Base-by-base conservation (phyloP, 2,113 vertebrate species). In the Rhizomys pruinosus region DNA sequence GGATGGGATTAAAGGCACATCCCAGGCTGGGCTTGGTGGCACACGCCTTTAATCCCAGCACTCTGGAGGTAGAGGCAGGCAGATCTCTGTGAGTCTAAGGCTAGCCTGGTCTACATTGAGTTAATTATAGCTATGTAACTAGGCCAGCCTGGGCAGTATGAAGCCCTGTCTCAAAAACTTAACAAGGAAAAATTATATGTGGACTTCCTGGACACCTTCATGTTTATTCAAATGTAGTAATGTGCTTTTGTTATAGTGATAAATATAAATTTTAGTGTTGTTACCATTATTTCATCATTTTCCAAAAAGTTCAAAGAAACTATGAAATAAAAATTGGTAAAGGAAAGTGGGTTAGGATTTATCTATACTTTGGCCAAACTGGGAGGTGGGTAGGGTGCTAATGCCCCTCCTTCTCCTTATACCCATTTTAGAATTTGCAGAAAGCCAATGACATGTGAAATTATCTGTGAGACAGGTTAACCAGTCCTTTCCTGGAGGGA, bases 201-300 rank as follows among this genome's bases (percentile, higher is more conserved):
- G 20, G 23, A 44, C 52, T 55, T 92, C 81, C 74, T 55, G 25
- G 34, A 93, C 92, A 90, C 9, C 81, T 82, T 13, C 17, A 12
- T 88, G 76, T 94, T 91, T 89, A 68, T 85, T 89, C 72, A 78
- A 32, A 72, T 57, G 86, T 34, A 63, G 7, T 74, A 57, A 73
- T 73, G 3, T 66, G 63, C 11, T 89, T 90, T 80, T 32, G 22
- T 74, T 74, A 63, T 57, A 81, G 42, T 16, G 73, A 63, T 39
- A 91, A 86, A 76, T 23, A 74, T n/a, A 84, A 44, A 79, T 55
- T 84, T 68, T 37, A 37, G 22, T 85, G 44, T 37, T 84, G 42
- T 84, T 55, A 27, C 22, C 82, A 55, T 92, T n/a, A 94, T 52
- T 69, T 37, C 66, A 13, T 85, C 34, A 69, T 55, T 27, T 29